These are phyloP conservation scores for Drosophila buzzatii DNA, from an alignment of 2,888 invertebrate species.

Conservation along the genomic window DNA sequence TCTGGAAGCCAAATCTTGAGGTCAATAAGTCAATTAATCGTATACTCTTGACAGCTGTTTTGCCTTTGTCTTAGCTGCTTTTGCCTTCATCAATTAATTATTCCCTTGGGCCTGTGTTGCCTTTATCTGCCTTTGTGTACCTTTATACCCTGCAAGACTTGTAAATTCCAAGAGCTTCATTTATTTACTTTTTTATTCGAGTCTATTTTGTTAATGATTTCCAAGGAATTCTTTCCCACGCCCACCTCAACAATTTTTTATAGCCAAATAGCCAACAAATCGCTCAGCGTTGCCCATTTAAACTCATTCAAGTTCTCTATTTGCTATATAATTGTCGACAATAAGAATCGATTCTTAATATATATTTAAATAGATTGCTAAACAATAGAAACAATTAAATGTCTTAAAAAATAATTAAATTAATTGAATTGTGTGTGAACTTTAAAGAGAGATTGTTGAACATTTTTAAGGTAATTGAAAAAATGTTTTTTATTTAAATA, in stretches of 20 bases:
- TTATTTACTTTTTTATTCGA: not conserved
- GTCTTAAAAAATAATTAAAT: not conserved
- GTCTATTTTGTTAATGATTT: not conserved
- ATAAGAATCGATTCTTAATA: constrained; percentile 30
- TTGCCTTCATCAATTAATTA: constrained; percentile 11
- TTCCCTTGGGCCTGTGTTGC: not conserved
- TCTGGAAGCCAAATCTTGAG: constrained; percentile 27
- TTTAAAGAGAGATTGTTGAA: not conserved
- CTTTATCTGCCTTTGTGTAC: not conserved
- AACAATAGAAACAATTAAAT: constrained; percentile 55
- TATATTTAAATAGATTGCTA: constrained; percentile 43
- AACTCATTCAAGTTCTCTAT: constrained; percentile 22
- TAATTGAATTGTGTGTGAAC: not conserved
- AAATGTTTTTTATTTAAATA: too few species aligned
- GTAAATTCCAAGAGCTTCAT: not conserved
- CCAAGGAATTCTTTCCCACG: not conserved
- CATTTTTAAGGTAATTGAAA: not conserved
- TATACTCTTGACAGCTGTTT: constrained; percentile 4
- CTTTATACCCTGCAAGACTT: not conserved
- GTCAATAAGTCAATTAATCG: constrained; percentile 61
- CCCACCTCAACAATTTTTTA: not conserved
- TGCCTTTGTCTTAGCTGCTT: not conserved
- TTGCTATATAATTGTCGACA: not conserved
- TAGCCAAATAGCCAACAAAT: constrained; percentile 30
- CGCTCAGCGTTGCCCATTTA: not conserved